These are phyloP conservation scores for Sebastes baramenuke DNA, from an alignment of 2,797 vertebrate genomes.

Conservation along the genomic window DNA sequence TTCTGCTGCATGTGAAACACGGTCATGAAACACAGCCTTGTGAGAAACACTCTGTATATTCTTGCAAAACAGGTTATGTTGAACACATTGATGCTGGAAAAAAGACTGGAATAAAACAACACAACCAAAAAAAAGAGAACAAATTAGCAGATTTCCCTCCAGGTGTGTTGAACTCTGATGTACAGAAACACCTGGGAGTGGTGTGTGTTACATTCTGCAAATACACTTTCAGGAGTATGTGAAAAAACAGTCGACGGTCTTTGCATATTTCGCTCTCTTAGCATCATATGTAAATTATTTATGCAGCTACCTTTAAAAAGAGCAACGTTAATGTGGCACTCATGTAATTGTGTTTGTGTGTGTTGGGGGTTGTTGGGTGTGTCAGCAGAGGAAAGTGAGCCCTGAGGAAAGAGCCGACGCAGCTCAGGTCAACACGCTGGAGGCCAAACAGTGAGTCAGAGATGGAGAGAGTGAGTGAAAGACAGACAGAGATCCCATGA, in stretches of 20 bases:
- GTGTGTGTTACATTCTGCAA: not conserved
- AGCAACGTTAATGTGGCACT: not conserved
- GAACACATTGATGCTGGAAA: not conserved
- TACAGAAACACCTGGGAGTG: not conserved
- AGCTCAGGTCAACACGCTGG: constrained; percentile 26
- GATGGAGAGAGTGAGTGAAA: not conserved
- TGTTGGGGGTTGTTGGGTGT: not conserved
- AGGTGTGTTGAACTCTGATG: not conserved
- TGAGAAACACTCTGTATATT: not conserved
- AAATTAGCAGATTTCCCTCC: not conserved
- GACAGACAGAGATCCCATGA: constrained; percentile 4
- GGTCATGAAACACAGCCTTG: not conserved
- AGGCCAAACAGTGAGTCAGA: constrained; percentile 27
- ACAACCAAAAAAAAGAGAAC: not conserved
- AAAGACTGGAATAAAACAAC: not conserved
- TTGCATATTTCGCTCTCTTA: not conserved
- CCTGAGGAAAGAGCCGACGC: not conserved
- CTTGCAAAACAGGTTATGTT: constrained; percentile 9
- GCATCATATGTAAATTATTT: constrained; percentile 3
- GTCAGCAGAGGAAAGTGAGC: constrained; percentile 8
- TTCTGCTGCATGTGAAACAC: not conserved
- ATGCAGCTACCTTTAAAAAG: not conserved
- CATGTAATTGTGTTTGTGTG: not conserved
- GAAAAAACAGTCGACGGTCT: not conserved
- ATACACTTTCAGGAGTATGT: not conserved